phyloP scores from a whole-genome alignment of 2,113 vertebrate genomes.

The Anarhynchus alexandrinus region DNA sequence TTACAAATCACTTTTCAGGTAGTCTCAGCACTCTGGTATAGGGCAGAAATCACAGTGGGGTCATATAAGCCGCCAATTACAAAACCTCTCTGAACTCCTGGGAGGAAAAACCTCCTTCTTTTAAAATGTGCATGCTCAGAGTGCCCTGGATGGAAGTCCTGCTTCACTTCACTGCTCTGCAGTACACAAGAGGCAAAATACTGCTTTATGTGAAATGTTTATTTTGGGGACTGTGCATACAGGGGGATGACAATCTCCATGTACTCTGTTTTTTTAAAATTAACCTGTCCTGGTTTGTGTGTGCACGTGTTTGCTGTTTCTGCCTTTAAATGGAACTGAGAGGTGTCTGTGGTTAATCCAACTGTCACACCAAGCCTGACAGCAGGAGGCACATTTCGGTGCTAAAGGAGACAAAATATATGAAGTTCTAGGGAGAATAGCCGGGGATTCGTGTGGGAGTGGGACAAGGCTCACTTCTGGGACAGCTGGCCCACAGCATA shows the following conservation, averaged over 20 bases:
- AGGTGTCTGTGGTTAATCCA: neutral
- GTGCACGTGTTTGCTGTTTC: neutral
- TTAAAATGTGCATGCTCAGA: neutral
- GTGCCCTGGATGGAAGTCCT: neutral
- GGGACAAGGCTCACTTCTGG: neutral
- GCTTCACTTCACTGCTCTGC: neutral
- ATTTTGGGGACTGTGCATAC: neutral
- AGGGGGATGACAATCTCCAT: neutral
- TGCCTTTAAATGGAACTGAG: neutral
- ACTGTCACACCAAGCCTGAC: neutral
- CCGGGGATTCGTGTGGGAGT: neutral
- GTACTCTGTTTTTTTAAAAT: neutral
- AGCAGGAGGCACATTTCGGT: neutral
- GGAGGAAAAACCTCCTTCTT: neutral
- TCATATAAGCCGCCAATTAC: neutral
- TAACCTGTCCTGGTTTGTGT: neutral
- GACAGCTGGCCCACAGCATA: neutral
- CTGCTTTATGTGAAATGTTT: neutral
- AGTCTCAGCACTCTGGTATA: neutral
- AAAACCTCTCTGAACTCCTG: neutral
- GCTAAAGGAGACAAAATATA: neutral
- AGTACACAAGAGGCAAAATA: neutral
- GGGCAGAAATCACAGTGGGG: slow-evolving; percentile 30
- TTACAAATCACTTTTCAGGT: slow-evolving; percentile 10
- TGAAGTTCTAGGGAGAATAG: neutral